Conservation (phyloP, 2,797 vertebrate species). For the Lacerta agilis region DNA sequence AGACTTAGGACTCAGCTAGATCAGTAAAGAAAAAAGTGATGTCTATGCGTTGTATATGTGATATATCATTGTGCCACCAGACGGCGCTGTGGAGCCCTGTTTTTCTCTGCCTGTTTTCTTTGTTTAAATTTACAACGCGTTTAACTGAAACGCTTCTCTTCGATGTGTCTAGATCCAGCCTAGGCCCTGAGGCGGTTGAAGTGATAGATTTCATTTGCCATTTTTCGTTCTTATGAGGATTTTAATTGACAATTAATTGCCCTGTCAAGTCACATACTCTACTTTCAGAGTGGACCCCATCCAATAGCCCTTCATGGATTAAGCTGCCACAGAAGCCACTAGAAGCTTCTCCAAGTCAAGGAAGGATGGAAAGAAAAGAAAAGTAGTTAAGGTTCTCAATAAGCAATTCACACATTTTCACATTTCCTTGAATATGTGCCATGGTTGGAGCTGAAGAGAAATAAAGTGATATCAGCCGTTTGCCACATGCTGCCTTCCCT, state of each 20-base stretch:
- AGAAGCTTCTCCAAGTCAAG: background rate
- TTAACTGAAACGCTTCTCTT: too few relatives aligned
- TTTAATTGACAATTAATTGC: conserved; percentile 4
- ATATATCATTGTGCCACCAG: too few relatives aligned
- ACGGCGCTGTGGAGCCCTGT: too few relatives aligned
- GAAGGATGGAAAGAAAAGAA: background rate
- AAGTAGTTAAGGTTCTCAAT: background rate
- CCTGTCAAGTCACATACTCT: background rate
- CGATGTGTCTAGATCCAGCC: too few relatives aligned
- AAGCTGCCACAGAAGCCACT: background rate
- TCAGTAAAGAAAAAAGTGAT: too few relatives aligned
- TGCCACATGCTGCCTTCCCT: background rate
- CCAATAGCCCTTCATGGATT: background rate
- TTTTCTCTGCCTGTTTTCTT: too few relatives aligned
- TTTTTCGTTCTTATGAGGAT: background rate
- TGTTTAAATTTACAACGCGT: too few relatives aligned
- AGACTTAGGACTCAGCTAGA: too few relatives aligned
- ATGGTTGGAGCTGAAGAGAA: background rate
- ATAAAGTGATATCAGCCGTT: background rate
- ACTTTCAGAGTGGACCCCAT: background rate
- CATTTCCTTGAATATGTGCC: background rate
- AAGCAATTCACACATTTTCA: background rate
- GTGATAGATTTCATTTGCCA: too few relatives aligned
- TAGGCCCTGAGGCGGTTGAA: too few relatives aligned
- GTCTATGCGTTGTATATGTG: too few relatives aligned